Base-by-base conservation (phyloP, 2,797 vertebrate species). In the Neopelma chrysocephalum region DNA sequence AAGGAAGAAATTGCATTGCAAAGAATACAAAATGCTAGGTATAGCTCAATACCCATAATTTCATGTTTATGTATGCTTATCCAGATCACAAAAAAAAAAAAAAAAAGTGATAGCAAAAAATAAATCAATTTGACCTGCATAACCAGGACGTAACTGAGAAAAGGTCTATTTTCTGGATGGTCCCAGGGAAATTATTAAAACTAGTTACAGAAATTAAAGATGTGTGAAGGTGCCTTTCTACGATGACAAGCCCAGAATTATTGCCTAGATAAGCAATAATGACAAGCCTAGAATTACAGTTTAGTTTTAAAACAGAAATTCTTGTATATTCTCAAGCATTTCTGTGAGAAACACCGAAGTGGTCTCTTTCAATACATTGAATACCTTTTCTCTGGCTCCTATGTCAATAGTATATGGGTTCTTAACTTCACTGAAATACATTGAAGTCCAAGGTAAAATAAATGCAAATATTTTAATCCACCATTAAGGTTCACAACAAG, bases 201-300 rank as follows among this genome's bases (percentile, higher is more conserved):
- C 78, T 93, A 91, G 93, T 94, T 96, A 96, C 51, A 94, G 86
- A 96, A 97, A 96, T 95, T 96, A 97, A 96, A 95, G 91, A 96
- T 86, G 80, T 93, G 95, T 97, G 93, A 97, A 96, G 95, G 94
- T 97, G 95, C 62, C 96, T 96, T 97, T 93, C 93, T 66, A 14
- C 31, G 47, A 88, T 93, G 95, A 96, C 94, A 96, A 93, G 91
- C 34, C 77, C 82, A 91, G 76, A 96, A 95, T 95, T 96, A 97
- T 75, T 87, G 57, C 89, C 78, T 72, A 89, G 89, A 91, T 75
- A 93, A 96, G 94, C 81, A 92, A 93, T 93, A 93, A 95, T 82
- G 87, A 96, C 93, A 96, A 92, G 81, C 60, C 56, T 77, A 95
- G 84, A 97, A 96, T 96, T 96, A 95, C n/a, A 93, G 94, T 87